Evolutionary conservation across 2,797 vertebrate species (phyloP).

Genomic region (Tamandua tetradactyla): DNA sequence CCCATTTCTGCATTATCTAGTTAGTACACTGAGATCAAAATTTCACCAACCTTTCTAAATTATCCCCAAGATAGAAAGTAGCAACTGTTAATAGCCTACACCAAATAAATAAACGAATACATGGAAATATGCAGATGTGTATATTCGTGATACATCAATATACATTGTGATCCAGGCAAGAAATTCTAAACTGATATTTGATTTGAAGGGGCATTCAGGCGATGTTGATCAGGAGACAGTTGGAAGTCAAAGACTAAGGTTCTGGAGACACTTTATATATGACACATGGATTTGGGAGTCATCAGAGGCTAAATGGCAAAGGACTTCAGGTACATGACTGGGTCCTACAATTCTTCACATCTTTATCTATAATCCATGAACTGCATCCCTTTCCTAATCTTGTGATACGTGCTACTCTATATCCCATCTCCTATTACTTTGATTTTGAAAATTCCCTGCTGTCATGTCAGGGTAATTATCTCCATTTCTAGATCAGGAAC

Average conservation of each 20-base stretch:
- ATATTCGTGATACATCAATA: constrained; percentile 94
- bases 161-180: no score
- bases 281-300: background rate
- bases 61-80: constrained; percentile 92
- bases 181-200: constrained; percentile 96
- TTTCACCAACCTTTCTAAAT: constrained; percentile 93
- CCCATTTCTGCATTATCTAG: constrained; percentile 92
- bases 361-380: background rate
- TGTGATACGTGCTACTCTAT: background rate
- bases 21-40: constrained; percentile 92
- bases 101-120: constrained; percentile 93
- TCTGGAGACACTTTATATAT: background rate
- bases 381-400: background rate
- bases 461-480: background rate
- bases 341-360: background rate
- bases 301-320: background rate
- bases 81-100: constrained; percentile 91
- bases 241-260: background rate
- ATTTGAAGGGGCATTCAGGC: background rate
- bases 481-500: background rate
- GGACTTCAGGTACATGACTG: background rate
- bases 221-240: background rate
- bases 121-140: constrained; percentile 95
- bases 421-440: background rate
- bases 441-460: background rate